Evolutionary conservation across 2,797 vertebrate genomes (phyloP).

Genomic region (Phataginus tetradactyla): DNA sequence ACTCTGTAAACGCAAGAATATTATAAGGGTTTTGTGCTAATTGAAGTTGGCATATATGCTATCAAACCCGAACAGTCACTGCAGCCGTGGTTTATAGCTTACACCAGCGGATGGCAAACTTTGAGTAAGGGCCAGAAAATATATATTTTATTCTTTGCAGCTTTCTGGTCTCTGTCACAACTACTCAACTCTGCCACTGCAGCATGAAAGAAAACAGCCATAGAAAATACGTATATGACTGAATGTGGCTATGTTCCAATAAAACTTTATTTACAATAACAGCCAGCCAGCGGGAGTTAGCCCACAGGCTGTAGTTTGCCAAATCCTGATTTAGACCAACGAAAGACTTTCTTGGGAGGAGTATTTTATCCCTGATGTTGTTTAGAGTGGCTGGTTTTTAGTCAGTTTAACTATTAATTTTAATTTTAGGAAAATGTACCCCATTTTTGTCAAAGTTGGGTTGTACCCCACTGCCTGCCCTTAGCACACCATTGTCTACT

Average conservation of each 20-base stretch:
- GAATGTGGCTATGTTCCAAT: not conserved
- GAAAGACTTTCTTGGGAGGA: not conserved
- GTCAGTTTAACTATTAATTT: not conserved
- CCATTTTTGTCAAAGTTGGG: not conserved
- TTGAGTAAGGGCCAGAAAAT: not conserved
- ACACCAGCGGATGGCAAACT: not conserved
- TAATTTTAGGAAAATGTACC: not conserved
- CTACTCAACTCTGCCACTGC: not conserved
- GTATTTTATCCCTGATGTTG: not conserved
- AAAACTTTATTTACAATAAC: constrained; percentile 66
- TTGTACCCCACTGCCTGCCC: not conserved
- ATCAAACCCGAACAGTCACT: not conserved
- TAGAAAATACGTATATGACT: not conserved
- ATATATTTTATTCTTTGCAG: constrained; percentile 13
- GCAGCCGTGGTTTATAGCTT: not conserved
- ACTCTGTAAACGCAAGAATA: not conserved
- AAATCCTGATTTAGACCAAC: not conserved
- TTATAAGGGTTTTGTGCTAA: not conserved
- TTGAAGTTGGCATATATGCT: not conserved
- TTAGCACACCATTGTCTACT: not conserved
- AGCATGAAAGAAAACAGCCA: not conserved
- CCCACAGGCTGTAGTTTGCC: not conserved
- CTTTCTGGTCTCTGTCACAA: constrained; percentile 28
- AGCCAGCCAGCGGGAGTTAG: not conserved
- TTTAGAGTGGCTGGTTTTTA: constrained; percentile 26